phyloP scores from a whole-genome alignment of 2,888 invertebrate species.

The Cryptus armator region DNA sequence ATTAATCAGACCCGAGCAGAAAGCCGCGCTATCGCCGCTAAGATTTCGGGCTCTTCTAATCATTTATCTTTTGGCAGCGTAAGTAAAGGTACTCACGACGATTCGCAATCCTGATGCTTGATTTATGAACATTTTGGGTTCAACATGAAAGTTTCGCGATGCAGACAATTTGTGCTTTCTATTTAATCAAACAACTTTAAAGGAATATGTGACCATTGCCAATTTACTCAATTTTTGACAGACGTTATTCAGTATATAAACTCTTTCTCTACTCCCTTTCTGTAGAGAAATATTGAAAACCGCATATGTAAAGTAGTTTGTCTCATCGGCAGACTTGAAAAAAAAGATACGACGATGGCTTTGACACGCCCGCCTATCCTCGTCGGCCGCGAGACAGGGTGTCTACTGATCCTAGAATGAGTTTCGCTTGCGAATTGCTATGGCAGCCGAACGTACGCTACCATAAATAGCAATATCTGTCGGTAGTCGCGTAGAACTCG shows the following conservation, averaged over 20 bases:
- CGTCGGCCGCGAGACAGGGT: slow-evolving; percentile 36
- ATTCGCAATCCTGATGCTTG: slow-evolving; percentile 57
- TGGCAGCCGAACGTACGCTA: slow-evolving; percentile 57
- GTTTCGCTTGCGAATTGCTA: slow-evolving; percentile 21
- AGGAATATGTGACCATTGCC: slow-evolving; percentile 1
- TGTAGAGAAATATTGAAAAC: neutral
- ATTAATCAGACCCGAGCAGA: slow-evolving; percentile 63
- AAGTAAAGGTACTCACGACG: slow-evolving; percentile 41
- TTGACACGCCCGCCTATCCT: slow-evolving; percentile 51
- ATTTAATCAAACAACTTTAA: neutral
- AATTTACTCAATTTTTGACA: neutral
- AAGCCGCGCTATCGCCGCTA: slow-evolving; percentile 46
- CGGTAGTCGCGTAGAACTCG: slow-evolving; percentile 81
- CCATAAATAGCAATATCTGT: slow-evolving; percentile 84
- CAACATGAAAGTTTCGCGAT: neutral
- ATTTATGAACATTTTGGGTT: slow-evolving; percentile 23
- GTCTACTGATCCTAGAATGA: slow-evolving; percentile 48
- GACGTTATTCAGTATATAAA: neutral
- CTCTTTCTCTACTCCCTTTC: neutral
- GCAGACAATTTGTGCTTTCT: neutral
- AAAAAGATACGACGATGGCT: slow-evolving; percentile 26
- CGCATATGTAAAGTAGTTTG: slow-evolving; percentile 1
- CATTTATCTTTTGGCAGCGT: slow-evolving; percentile 63
- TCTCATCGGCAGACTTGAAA: neutral
- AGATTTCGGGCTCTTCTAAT: slow-evolving; percentile 55